Evolutionary conservation across 2,797 vertebrate species (phyloP).

Genomic region (Enteromius thamalakanensis): DNA sequence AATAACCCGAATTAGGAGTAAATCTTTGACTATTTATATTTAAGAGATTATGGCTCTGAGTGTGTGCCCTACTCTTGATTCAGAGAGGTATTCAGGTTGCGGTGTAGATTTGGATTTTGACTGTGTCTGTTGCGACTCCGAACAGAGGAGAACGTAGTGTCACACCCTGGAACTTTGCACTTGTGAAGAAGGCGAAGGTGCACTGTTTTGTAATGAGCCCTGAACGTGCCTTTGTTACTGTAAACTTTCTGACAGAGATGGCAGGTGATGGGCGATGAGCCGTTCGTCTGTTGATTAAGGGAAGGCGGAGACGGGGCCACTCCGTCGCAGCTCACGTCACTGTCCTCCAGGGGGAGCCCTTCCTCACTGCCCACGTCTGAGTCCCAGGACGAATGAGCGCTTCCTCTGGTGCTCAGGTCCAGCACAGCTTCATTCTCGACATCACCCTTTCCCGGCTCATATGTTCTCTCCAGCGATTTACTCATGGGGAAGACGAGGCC

Average conservation of each 20-base stretch:
- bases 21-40: background rate
- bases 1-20: background rate
- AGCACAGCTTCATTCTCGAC: conserved; percentile 85
- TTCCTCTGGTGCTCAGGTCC: conserved; percentile 90
- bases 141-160: conserved; percentile 94
- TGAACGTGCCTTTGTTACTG: conserved; percentile 95
- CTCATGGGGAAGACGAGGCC: conserved; percentile 89
- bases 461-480: conserved; percentile 75
- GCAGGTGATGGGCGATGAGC: conserved; percentile 87
- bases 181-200: conserved; percentile 95
- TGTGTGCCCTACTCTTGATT: conserved; percentile 64
- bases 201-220: conserved; percentile 97
- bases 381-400: conserved; percentile 88
- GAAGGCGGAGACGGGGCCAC: conserved; percentile 72
- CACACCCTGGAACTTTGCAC: conserved; percentile 93
- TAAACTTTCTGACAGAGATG: conserved; percentile 96
- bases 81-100: conserved; percentile 74
- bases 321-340: conserved; percentile 87
- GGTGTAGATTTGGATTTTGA: conserved; percentile 98
- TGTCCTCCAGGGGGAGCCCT: conserved; percentile 83
- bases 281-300: conserved; percentile 71
- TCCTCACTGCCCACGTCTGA: conserved; percentile 90
- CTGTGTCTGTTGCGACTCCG: conserved; percentile 96
- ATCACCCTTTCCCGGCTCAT: conserved; percentile 69
- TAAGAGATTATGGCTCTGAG: conserved; percentile 6